These are phyloP conservation scores for Thyatira batis DNA, from an alignment of 2,888 invertebrate species.

Conservation along the genomic window DNA sequence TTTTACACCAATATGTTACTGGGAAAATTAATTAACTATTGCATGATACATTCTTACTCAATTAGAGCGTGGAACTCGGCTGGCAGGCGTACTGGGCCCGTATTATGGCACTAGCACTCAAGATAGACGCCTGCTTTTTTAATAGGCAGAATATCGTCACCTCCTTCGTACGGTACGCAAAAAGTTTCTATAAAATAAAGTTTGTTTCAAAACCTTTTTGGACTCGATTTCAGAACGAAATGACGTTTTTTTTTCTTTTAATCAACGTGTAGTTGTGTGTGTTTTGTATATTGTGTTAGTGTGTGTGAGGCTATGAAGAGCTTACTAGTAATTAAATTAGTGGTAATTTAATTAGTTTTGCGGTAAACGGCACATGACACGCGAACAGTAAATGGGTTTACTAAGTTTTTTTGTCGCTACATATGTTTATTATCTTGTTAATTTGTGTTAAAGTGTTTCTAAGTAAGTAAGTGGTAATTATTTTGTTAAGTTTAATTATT, in stretches of 20 bases:
- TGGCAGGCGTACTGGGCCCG: conserved; percentile 53
- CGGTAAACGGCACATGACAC: conserved; percentile 42
- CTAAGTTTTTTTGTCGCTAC: conserved; percentile 28
- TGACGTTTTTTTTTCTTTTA: neutral
- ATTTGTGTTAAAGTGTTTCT: conserved; percentile 13
- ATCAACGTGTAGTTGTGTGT: neutral
- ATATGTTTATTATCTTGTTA: conserved; percentile 23
- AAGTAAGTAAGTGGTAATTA: conserved; percentile 14
- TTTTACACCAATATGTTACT: conserved; percentile 33
- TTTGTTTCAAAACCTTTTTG: no score
- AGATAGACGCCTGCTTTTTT: conserved; percentile 62
- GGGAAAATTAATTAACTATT: conserved; percentile 46
- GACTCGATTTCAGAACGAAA: neutral
- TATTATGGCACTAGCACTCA: conserved; percentile 56
- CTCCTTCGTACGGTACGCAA: conserved; percentile 5
- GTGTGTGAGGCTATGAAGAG: conserved; percentile 46
- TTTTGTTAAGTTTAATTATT: neutral
- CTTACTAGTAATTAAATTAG: conserved; percentile 76
- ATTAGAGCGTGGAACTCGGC: conserved; percentile 69
- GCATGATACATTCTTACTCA: conserved; percentile 76
- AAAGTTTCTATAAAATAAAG: conserved; percentile 1
- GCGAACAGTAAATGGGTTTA: conserved; percentile 45
- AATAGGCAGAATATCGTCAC: conserved; percentile 25
- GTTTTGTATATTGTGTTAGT: conserved; percentile 22
- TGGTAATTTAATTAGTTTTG: conserved; percentile 72